These are phyloP conservation scores for Cecidostiba fungosa DNA, from an alignment of 2,888 invertebrate genomes.

Conservation along the genomic window DNA sequence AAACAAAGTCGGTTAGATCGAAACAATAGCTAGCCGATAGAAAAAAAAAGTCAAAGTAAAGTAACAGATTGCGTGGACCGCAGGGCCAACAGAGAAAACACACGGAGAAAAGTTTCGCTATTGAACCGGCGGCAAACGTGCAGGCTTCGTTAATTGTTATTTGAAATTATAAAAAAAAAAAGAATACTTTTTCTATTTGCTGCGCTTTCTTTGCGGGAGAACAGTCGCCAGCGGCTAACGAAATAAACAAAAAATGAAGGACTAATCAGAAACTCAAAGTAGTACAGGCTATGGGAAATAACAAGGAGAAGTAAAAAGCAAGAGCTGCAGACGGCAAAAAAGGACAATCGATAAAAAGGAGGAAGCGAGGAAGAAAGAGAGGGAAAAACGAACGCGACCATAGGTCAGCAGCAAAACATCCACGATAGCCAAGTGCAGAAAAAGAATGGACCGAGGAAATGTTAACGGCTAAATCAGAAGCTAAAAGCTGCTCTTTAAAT, in stretches of 20 bases:
- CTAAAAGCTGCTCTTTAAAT: neutral
- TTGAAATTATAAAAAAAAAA: neutral
- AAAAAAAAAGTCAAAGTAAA: conserved; percentile 3
- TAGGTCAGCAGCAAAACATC: neutral
- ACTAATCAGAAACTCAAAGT: conserved; percentile 16
- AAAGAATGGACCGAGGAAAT: neutral
- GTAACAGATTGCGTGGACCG: neutral
- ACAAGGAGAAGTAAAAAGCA: neutral
- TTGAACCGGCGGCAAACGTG: neutral
- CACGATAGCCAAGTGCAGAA: neutral
- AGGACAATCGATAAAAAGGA: neutral
- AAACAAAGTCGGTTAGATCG: neutral
- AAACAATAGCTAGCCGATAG: neutral
- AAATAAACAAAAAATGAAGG: neutral
- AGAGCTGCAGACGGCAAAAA: neutral
- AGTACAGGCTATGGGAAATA: neutral
- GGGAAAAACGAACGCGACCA: neutral
- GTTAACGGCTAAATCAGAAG: neutral
- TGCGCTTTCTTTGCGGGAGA: neutral
- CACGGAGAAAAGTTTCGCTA: neutral
- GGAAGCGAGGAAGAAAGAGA: neutral
- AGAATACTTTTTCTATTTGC: neutral
- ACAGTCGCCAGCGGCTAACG: neutral
- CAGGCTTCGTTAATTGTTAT: conserved; percentile 6
- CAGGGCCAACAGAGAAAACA: neutral